Conservation (phyloP, 1,140 invertebrate genomes). For the Tetragnatha versicolor region DNA sequence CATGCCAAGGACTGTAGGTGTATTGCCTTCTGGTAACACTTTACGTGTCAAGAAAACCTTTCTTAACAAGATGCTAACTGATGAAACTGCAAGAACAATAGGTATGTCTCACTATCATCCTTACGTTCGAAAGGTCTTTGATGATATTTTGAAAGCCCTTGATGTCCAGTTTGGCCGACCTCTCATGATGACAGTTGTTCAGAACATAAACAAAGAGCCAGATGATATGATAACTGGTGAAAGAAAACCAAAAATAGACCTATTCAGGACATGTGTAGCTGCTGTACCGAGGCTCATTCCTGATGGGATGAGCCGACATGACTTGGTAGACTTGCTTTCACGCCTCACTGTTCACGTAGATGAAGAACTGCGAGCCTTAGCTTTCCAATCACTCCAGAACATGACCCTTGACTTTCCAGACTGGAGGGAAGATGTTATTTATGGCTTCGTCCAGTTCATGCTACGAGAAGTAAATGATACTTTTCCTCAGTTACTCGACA, state of each 20-base stretch:
- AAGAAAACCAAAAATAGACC: slow-evolving; percentile 95
- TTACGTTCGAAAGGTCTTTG: slow-evolving; percentile 92
- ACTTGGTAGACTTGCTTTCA: slow-evolving; percentile 90
- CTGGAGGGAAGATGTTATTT: slow-evolving; percentile 95
- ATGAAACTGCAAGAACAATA: slow-evolving; percentile 92
- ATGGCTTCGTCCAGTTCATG: slow-evolving; percentile 93
- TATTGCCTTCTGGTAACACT: slow-evolving; percentile 93
- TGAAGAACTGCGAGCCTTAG: slow-evolving; percentile 75
- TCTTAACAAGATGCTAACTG: slow-evolving; percentile 93
- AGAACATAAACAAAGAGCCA: slow-evolving; percentile 91
- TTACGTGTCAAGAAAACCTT: slow-evolving; percentile 95
- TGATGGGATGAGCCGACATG: slow-evolving; percentile 92
- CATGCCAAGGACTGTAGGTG: slow-evolving; percentile 93
- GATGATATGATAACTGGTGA: slow-evolving; percentile 97
- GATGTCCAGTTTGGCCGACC: slow-evolving; percentile 95
- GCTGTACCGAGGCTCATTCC: slow-evolving; percentile 97
- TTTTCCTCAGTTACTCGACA: slow-evolving; percentile 84
- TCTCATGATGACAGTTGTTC: slow-evolving; percentile 92
- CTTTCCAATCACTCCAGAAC: slow-evolving; percentile 95
- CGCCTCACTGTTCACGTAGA: slow-evolving; percentile 84
- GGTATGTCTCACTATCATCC: slow-evolving; percentile 97
- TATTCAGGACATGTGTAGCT: slow-evolving; percentile 97
- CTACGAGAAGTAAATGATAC: slow-evolving; percentile 91
- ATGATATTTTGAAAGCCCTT: slow-evolving; percentile 93
- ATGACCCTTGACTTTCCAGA: slow-evolving; percentile 94